Conservation (phyloP, 1,140 invertebrate species). For the Phymastichus coffea region DNA sequence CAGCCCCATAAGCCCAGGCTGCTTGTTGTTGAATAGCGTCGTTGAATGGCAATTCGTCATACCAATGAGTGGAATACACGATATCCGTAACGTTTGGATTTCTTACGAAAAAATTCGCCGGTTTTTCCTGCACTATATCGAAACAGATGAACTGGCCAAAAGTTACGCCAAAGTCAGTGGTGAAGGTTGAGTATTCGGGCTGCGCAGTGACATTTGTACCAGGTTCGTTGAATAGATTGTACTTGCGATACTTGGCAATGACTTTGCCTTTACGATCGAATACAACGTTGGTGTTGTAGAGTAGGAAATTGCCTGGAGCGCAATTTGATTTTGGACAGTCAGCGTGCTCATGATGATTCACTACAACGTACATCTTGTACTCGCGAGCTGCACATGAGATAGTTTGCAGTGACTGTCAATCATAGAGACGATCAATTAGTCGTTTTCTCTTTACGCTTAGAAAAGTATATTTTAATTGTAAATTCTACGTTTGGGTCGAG, state of each 20-base stretch:
- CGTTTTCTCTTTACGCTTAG: too few relatives aligned
- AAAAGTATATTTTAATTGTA: too few relatives aligned
- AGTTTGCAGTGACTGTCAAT: conserved; percentile 45
- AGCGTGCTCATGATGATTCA: conserved; percentile 70
- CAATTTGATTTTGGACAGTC: conserved; percentile 51
- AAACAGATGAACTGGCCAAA: conserved; percentile 79
- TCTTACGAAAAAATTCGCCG: conserved; percentile 59
- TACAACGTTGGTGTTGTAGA: conserved; percentile 77
- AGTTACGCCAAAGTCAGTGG: conserved; percentile 79
- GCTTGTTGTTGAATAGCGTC: conserved; percentile 62
- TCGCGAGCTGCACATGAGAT: conserved; percentile 62
- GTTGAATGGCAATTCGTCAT: conserved; percentile 70
- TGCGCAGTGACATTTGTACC: conserved; percentile 55
- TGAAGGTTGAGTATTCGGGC: conserved; percentile 62
- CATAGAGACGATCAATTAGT: conserved; percentile 13
- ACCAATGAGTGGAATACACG: conserved; percentile 72
- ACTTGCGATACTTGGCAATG: conserved; percentile 73
- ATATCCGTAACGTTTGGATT: conserved; percentile 65
- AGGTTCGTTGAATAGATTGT: conserved; percentile 64
- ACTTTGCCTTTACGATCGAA: conserved; percentile 65
- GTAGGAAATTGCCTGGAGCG: conserved; percentile 46
- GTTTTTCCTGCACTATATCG: conserved; percentile 70
- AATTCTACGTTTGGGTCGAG: too few relatives aligned
- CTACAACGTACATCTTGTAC: conserved; percentile 63
- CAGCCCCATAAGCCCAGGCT: conserved; percentile 56